These are phyloP conservation scores for Hoplias malabaricus DNA, from an alignment of 2,113 vertebrate species.

Conservation along the genomic window DNA sequence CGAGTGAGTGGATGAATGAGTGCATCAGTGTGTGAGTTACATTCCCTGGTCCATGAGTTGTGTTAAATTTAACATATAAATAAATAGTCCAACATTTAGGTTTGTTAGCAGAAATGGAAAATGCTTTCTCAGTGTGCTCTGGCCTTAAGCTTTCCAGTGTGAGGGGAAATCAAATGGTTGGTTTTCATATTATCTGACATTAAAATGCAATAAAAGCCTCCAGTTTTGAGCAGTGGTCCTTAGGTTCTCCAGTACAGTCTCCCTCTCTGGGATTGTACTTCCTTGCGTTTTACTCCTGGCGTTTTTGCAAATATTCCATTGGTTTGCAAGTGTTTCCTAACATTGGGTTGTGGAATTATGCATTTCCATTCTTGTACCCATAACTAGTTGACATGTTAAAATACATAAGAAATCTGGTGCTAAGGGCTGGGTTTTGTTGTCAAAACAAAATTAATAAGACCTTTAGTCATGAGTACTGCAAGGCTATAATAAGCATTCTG, in stretches of 20 bases:
- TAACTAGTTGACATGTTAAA: no score
- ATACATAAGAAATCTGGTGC: no score
- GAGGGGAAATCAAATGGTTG: not conserved
- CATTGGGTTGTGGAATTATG: not conserved
- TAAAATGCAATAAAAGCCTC: not conserved
- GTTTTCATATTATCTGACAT: not conserved
- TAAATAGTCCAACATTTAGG: not conserved
- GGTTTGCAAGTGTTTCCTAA: not conserved
- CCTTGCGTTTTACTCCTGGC: not conserved
- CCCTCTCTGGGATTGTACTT: not conserved
- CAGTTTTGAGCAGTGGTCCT: not conserved
- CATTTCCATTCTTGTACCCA: not conserved
- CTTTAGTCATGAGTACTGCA: no score
- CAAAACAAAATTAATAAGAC: no score
- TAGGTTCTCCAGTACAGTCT: not conserved
- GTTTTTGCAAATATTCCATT: not conserved
- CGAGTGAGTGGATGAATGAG: no score
- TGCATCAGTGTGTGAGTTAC: no score
- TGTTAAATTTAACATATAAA: no score
- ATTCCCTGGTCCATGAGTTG: no score
- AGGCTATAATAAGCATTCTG: no score
- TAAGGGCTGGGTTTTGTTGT: no score
- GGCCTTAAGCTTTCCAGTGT: not conserved
- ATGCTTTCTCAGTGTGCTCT: not conserved
- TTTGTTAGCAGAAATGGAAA: not conserved